These are phyloP conservation scores for Alca torda DNA, from an alignment of 2,797 vertebrate species.

Conservation along the genomic window DNA sequence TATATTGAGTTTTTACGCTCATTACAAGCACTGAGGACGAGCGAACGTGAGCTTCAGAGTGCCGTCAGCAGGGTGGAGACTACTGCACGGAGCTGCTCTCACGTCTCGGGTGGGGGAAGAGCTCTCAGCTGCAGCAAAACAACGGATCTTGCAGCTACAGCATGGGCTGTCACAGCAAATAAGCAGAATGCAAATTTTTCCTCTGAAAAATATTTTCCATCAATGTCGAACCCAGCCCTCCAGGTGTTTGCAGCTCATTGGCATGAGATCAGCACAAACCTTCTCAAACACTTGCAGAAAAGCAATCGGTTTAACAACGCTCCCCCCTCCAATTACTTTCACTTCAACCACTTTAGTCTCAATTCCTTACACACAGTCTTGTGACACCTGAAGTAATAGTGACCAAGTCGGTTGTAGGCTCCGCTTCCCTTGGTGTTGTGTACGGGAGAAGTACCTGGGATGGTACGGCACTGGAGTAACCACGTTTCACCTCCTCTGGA, in stretches of 20 bases:
- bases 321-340: neutral
- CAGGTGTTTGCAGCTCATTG: neutral
- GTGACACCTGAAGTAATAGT: neutral
- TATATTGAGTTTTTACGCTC: neutral
- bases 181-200: neutral
- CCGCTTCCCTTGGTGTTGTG: neutral
- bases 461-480: rapidly evolving
- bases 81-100: neutral
- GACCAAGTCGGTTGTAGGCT: neutral
- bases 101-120: neutral
- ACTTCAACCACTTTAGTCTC: neutral
- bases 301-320: neutral
- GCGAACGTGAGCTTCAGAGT: neutral
- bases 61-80: neutral
- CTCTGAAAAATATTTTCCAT: neutral
- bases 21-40: neutral
- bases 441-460: neutral
- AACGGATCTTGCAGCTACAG: neutral
- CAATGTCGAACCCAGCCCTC: neutral
- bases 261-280: neutral
- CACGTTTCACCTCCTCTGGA: neutral
- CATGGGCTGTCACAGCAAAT: neutral
- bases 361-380: neutral
- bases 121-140: neutral
- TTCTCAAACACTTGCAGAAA: neutral